phyloP scores from a whole-genome alignment of 2,797 vertebrate species.

The Salmo trutta region DNA sequence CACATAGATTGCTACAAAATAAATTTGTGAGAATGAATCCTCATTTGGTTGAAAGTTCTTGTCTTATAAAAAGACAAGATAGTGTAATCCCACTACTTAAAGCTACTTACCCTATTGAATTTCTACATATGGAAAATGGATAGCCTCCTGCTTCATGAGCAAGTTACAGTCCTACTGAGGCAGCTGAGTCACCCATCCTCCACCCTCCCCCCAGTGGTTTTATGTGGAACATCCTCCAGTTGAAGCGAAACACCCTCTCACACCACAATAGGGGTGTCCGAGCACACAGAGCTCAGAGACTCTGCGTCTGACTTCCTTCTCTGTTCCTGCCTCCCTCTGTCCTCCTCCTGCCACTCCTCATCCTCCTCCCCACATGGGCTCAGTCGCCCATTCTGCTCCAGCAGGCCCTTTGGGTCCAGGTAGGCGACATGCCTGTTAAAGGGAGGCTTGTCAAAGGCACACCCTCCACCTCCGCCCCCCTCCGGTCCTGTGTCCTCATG shows the following conservation, averaged over 20 bases:
- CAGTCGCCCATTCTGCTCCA: slow-evolving; percentile 91
- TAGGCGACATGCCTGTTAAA: slow-evolving; percentile 75
- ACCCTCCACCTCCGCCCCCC: slow-evolving; percentile 27
- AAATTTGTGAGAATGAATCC: slow-evolving; percentile 19
- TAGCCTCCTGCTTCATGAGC: slow-evolving; percentile 18
- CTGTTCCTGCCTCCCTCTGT: slow-evolving; percentile 67
- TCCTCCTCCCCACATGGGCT: slow-evolving; percentile 80
- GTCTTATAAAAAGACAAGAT: slow-evolving; percentile 16
- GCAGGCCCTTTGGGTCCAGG: slow-evolving; percentile 75
- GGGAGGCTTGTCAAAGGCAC: slow-evolving; percentile 62
- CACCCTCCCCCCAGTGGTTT: neutral
- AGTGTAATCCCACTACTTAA: neutral
- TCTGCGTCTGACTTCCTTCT: slow-evolving; percentile 87
- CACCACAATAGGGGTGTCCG: slow-evolving; percentile 92
- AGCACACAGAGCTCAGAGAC: slow-evolving; percentile 90
- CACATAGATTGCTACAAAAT: slow-evolving; percentile 27
- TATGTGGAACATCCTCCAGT: slow-evolving; percentile 6
- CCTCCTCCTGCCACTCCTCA: slow-evolving; percentile 59
- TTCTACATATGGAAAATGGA: neutral
- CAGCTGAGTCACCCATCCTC: neutral
- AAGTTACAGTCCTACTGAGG: slow-evolving; percentile 17
- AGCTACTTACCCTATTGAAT: slow-evolving; percentile 8
- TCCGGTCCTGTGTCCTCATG: slow-evolving; percentile 62
- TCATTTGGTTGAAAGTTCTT: slow-evolving; percentile 23
- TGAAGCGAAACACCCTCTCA: slow-evolving; percentile 55